phyloP scores from a whole-genome alignment of 2,113 vertebrate species.

The Onychostoma macrolepis region DNA sequence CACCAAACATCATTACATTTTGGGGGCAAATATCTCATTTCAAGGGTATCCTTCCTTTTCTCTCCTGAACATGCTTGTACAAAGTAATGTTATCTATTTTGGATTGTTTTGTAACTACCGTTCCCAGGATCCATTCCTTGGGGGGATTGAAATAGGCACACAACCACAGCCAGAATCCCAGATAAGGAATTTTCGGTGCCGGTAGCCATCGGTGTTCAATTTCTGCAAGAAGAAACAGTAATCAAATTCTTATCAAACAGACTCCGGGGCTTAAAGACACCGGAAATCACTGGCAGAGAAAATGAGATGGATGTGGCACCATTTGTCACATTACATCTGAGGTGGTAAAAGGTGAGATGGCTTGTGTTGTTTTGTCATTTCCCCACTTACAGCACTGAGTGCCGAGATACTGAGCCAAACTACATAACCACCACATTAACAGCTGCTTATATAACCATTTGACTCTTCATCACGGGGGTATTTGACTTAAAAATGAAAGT shows the following conservation, averaged over 20 bases:
- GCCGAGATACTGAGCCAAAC: not conserved
- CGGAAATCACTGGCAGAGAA: constrained; percentile 36
- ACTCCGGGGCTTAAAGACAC: constrained; percentile 41
- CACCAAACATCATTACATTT: constrained; percentile 35
- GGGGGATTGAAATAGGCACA: constrained; percentile 32
- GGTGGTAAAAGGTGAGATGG: constrained; percentile 4
- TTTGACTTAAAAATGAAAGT: not conserved
- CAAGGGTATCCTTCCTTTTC: constrained; percentile 24
- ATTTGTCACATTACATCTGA: constrained; percentile 40
- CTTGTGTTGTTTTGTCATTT: constrained; percentile 16
- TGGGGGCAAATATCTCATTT: constrained; percentile 35
- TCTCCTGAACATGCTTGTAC: constrained; percentile 32
- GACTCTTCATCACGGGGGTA: not conserved
- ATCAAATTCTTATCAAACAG: constrained; percentile 51
- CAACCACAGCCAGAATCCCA: constrained; percentile 35
- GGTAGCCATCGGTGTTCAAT: constrained; percentile 36
- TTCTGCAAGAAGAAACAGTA: constrained; percentile 45
- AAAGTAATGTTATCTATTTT: constrained; percentile 41
- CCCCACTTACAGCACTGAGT: not conserved
- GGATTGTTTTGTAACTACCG: constrained; percentile 42
- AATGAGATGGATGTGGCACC: constrained; percentile 37
- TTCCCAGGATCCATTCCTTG: constrained; percentile 24
- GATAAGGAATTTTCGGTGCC: constrained; percentile 39
- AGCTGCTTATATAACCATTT: not conserved
- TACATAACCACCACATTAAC: not conserved